These are phyloP conservation scores for Julus scanicus DNA, from an alignment of 2,888 invertebrate genomes.

Conservation along the genomic window DNA sequence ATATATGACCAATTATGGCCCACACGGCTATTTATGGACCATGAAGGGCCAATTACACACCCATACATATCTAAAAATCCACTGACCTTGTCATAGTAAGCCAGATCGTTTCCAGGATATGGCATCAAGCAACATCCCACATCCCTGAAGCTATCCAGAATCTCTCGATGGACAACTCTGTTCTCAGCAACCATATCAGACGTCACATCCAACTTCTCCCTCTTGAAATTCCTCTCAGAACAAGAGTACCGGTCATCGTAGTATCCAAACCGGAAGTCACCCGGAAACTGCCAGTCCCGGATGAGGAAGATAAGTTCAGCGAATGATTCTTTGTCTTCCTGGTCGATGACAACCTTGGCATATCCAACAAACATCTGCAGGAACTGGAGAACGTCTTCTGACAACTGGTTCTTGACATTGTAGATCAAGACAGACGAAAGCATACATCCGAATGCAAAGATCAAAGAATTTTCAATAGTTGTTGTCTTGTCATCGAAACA, in stretches of 20 bases:
- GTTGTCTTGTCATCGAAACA: conserved; percentile 47
- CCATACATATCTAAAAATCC: conserved; percentile 63
- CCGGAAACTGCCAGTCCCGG: conserved; percentile 11
- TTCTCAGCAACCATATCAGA: not conserved
- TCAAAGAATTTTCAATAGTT: not conserved
- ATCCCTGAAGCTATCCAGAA: not conserved
- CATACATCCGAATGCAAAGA: conserved; percentile 41
- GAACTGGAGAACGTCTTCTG: conserved; percentile 48
- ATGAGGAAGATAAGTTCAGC: not conserved
- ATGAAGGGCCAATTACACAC: too few species aligned
- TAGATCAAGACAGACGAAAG: conserved; percentile 48
- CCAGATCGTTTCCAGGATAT: conserved; percentile 31
- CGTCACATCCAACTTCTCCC: not conserved
- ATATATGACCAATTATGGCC: too few species aligned
- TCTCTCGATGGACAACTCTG: not conserved
- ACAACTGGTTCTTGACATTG: conserved; percentile 41
- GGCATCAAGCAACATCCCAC: conserved; percentile 16
- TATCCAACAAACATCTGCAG: conserved; percentile 39
- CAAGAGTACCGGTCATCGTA: not conserved
- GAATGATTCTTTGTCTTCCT: not conserved
- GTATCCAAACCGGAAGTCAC: not conserved
- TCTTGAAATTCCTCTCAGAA: not conserved
- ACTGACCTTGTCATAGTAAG: not conserved
- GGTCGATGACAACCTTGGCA: not conserved
- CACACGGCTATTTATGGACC: too few species aligned